Evolutionary conservation across 2,797 vertebrate genomes (phyloP).

Genomic region (Emys orbicularis): DNA sequence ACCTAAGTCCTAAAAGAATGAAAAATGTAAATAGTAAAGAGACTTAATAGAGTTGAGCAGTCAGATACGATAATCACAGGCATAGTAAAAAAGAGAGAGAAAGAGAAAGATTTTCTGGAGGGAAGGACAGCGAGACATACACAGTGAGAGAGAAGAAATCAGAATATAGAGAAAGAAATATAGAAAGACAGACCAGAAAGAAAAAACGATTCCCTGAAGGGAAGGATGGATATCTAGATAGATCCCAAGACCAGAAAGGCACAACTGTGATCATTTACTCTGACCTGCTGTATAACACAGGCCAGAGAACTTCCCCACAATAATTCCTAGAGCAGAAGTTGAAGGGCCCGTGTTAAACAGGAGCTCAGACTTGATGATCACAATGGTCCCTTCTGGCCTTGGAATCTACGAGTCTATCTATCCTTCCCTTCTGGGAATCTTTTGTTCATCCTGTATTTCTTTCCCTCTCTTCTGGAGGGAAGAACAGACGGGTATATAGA

Average conservation of each 20-base stretch:
- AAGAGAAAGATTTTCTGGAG: not conserved
- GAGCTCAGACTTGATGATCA: too few species aligned
- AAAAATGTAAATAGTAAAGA: not conserved
- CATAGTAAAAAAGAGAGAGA: not conserved
- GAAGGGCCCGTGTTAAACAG: too few species aligned
- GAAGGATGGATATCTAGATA: not conserved
- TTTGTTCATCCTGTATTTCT: too few species aligned
- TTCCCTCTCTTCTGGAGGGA: too few species aligned
- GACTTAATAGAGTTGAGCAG: not conserved
- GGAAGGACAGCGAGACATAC: not conserved
- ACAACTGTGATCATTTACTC: not conserved
- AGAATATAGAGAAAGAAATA: not conserved
- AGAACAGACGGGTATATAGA: too few species aligned
- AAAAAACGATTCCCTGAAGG: not conserved
- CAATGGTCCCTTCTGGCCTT: too few species aligned
- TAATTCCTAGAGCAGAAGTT: not conserved
- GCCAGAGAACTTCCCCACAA: not conserved
- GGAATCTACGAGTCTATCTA: too few species aligned
- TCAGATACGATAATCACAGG: too few species aligned
- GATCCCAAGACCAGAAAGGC: not conserved
- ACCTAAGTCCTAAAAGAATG: not conserved
- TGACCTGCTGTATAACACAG: not conserved
- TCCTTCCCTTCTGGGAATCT: too few species aligned
- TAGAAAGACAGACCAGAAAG: not conserved
- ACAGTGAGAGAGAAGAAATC: too few species aligned